Evolutionary conservation across 2,888 invertebrate genomes (phyloP), one percentile per base, ranked within the genome.

Genomic region (Dryadula phaetusa): DNA sequence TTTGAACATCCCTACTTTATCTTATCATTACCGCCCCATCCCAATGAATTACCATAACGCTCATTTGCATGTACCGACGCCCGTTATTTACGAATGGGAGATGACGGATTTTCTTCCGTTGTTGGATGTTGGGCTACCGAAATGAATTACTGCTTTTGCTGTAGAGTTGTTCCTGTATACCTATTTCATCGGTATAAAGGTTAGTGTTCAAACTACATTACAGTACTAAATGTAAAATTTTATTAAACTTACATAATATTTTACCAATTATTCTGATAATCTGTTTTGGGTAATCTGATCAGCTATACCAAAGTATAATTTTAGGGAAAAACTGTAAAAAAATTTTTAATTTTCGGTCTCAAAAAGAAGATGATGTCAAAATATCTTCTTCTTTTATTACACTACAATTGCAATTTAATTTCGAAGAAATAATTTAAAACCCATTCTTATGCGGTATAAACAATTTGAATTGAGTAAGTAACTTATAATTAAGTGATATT

Each of bases 91-190:
- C 82, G 87, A 82, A 78, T 83, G 82, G 81, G 84, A 87, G 85
- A 89, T 91, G 92, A 92, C 89, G 85, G 85, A 90, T 89, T 88
- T 90, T 89, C 92, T 92, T 91, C 91, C 91, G 90, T 80, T 89
- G 82, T 85, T 81, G 76, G 62, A 44, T 67, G 67, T 66, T 52
- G 53, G 67, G 65, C 52, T 58, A 47, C 68, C 46, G 79, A 75
- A 58, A 70, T 70, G 63, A 67, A 61, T 70, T 60, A 64, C 61
- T 58, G 53, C 54, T 54, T 32, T 53, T 28, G 58, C 52, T 62
- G 62, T 64, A 37, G 32, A 53, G 54, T 64, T 58, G 66, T 53
- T 66, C 34, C 66, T 53, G 47, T 60, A 60, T 60, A 64, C 52
- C 34, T 66, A 49, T 40, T 70, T 61, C 7, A 42, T 49, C 3